A percentile compares a stretch with the other conserved stretches of the same genome.
Evolutionary conservation across 1,140 invertebrate genomes (phyloP).

Genomic region (Saccostrea glomerata): DNA sequence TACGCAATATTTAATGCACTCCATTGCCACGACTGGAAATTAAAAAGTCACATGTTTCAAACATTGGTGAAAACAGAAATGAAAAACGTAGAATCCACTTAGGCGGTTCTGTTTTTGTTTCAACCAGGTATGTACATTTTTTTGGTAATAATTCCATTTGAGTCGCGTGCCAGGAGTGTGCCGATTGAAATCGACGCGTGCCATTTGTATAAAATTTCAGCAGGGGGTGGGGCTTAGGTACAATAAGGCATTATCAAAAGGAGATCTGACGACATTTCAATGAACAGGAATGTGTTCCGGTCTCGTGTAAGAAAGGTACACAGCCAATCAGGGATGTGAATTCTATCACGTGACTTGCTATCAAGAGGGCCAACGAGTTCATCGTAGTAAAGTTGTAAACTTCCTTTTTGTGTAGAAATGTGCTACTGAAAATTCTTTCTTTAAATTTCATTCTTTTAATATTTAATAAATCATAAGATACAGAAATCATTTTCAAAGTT

Average conservation of each 20-base stretch:
- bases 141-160: not conserved
- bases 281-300: constrained; percentile 35
- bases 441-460: too few relatives aligned
- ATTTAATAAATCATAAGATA: too few relatives aligned
- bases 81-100: not conserved
- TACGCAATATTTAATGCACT: not conserved
- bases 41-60: not conserved
- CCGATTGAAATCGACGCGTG: constrained; percentile 2
- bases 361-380: not conserved
- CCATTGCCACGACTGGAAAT: not conserved
- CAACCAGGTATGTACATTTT: not conserved
- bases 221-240: constrained; percentile 31
- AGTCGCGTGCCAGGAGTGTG: constrained; percentile 28
- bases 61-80: not conserved
- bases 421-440: too few relatives aligned
- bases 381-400: constrained; percentile 32
- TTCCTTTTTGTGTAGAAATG: not conserved
- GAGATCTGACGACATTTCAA: constrained; percentile 33
- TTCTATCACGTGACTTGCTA: not conserved
- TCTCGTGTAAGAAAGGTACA: constrained; percentile 8
- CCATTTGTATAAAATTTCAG: constrained; percentile 34
- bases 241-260: constrained; percentile 34
- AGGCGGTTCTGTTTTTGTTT: not conserved
- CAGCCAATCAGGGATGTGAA: not conserved
- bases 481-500: too few relatives aligned